Percentiles rank a stretch among this genome's conserved stretches.
phyloP scores from a whole-genome alignment of 2,888 invertebrate genomes.

The Aleiodes testaceus region DNA sequence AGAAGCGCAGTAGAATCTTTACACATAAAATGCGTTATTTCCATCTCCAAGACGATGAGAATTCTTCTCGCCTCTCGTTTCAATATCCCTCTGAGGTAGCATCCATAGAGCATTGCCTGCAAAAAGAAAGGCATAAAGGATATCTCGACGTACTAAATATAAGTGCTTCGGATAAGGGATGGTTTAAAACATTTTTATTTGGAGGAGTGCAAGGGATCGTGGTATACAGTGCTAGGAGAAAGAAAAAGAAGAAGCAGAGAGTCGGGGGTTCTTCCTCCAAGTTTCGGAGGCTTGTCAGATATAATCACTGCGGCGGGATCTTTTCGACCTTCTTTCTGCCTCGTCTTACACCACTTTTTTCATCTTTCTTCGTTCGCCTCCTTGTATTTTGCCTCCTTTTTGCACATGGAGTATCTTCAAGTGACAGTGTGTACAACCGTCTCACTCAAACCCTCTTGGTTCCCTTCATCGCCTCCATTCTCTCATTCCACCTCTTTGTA shows the following conservation, averaged over 20 bases:
- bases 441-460: conserved; percentile 40
- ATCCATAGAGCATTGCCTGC: conserved; percentile 43
- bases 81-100: conserved; percentile 50
- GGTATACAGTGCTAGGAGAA: conserved; percentile 38
- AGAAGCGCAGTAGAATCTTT: conserved; percentile 23
- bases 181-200: conserved; percentile 67
- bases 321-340: conserved; percentile 48
- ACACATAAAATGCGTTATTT: conserved; percentile 37
- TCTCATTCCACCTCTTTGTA: conserved; percentile 26
- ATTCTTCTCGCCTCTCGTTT: conserved; percentile 44
- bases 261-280: conserved; percentile 55
- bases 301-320: conserved; percentile 65
- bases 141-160: conserved; percentile 66
- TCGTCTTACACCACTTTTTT: conserved; percentile 44
- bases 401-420: conserved; percentile 41
- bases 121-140: conserved; percentile 58
- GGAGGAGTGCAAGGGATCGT: conserved; percentile 47
- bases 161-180: conserved; percentile 62
- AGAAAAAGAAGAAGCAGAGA: conserved; percentile 1
- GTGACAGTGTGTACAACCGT: conserved; percentile 29
- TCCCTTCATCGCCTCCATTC: conserved; percentile 42
- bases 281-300: conserved; percentile 64
- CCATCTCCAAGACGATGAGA: conserved; percentile 44
- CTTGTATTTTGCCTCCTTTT: conserved; percentile 38
- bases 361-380: conserved; percentile 29